These are phyloP conservation scores for Hapalemur alaotrensis DNA, from an alignment of 2,797 vertebrate species.

Conservation along the genomic window DNA sequence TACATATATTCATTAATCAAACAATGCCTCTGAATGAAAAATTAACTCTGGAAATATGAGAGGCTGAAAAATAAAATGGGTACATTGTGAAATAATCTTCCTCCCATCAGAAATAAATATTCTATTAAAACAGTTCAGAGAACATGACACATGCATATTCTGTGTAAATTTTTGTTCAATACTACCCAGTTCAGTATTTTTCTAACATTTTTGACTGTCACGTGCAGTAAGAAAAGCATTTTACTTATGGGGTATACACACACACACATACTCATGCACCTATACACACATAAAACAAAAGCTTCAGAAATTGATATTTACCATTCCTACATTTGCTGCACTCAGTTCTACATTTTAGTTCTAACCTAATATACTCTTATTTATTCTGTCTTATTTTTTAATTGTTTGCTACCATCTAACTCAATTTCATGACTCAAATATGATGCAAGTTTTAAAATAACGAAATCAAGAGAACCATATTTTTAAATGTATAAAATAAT, in stretches of 20 bases:
- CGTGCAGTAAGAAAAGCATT: neutral
- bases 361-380: neutral
- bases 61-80: neutral
- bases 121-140: neutral
- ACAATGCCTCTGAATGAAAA: neutral
- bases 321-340: neutral
- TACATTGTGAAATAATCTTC: neutral
- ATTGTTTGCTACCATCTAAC: neutral
- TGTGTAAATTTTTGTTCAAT: neutral
- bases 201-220: neutral
- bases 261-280: neutral
- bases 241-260: neutral
- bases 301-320: neutral
- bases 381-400: neutral
- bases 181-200: neutral
- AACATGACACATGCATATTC: neutral
- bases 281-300: neutral
- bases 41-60: neutral
- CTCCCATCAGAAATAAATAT: neutral
- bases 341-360: slow-evolving; percentile 17
- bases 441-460: neutral
- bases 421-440: neutral
- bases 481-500: neutral
- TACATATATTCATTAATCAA: neutral
- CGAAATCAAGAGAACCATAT: neutral